Conservation (phyloP, 2,113 vertebrate genomes). For the Glaucomys volans region DNA sequence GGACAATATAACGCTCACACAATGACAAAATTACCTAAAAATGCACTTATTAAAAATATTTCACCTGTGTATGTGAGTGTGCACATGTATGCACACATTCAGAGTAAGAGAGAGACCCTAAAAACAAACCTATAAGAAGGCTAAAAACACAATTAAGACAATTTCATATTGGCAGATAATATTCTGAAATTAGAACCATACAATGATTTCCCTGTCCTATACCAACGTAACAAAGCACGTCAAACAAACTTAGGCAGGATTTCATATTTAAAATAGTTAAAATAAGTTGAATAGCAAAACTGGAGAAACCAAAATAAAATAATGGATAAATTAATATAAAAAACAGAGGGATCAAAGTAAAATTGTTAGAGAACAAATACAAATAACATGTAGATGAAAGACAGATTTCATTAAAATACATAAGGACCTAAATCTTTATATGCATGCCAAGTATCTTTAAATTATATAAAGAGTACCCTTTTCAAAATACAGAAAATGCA, state of each 20-base stretch:
- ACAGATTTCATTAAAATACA: not conserved
- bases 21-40: too few relatives aligned
- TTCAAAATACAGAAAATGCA: not conserved
- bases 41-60: too few relatives aligned
- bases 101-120: not conserved
- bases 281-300: not conserved
- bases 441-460: not conserved
- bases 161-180: not conserved
- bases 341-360: not conserved
- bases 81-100: too few relatives aligned
- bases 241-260: not conserved
- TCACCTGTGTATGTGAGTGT: too few relatives aligned
- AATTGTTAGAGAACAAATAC: too few relatives aligned
- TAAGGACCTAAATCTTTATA: not conserved
- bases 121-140: not conserved
- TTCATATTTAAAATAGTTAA: not conserved
- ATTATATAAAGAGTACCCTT: not conserved
- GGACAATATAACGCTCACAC: too few relatives aligned
- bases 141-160: not conserved
- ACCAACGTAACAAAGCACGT: not conserved
- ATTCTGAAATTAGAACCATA: not conserved
- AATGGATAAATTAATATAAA: not conserved
- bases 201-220: not conserved
- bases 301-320: not conserved
- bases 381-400: not conserved